These are phyloP conservation scores for Chionoecetes opilio DNA, from an alignment of 1,140 invertebrate genomes.

Conservation along the genomic window DNA sequence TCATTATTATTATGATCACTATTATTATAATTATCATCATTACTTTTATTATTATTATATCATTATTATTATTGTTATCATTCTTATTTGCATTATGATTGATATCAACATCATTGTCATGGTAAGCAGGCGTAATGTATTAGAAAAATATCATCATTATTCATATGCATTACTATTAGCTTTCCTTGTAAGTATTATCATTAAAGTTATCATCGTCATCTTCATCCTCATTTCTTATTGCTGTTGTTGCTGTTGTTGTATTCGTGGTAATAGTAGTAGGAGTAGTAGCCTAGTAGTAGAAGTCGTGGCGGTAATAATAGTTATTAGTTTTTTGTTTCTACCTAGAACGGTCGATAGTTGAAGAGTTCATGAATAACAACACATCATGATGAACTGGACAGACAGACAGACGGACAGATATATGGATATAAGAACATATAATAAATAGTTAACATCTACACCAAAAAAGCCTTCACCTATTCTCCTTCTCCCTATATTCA, in stretches of 20 bases:
- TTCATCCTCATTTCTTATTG: neutral
- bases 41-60: too few relatives aligned
- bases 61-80: too few relatives aligned
- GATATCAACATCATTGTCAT: too few relatives aligned
- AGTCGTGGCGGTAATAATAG: neutral
- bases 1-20: too few relatives aligned
- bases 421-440: neutral
- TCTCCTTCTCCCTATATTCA: too few relatives aligned
- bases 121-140: too few relatives aligned
- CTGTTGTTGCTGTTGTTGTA: neutral
- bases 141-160: too few relatives aligned
- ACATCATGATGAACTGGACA: neutral
- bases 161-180: too few relatives aligned
- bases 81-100: too few relatives aligned
- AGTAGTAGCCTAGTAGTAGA: neutral
- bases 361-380: neutral
- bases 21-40: too few relatives aligned
- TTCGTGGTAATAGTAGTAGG: neutral
- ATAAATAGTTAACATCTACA: neutral
- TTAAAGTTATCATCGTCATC: neutral
- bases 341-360: neutral
- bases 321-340: neutral
- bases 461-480: too few relatives aligned
- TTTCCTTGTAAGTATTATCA: neutral
- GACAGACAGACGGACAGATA: conserved; percentile 59